Evolutionary conservation across 2,113 vertebrate genomes (phyloP), one percentile per base, ranked within the genome.

Genomic region (Dasyornis broadbenti): DNA sequence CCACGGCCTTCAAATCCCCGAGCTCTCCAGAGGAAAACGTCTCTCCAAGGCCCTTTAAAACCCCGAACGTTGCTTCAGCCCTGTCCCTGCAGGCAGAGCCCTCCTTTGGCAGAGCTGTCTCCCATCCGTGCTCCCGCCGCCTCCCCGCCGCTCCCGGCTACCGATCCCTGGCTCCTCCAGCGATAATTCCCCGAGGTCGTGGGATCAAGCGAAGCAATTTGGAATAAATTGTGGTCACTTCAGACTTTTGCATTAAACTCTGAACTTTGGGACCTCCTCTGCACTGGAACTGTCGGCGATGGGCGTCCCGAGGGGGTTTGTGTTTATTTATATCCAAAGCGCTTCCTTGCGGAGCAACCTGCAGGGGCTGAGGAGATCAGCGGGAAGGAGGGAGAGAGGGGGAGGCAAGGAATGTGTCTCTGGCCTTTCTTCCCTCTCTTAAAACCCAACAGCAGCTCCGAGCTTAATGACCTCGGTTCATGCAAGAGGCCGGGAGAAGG

Each of bases 131-230:
- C 23, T 90, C 73, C 60, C 9, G 30, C 57, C 57, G 76, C 50
- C 39, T 88, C 23, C 77, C 88, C 20, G 1, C 15, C 1, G 49
- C 93, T 94, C 73, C 86, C 6, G 3, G 85, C 52, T 31, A 80
- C 89, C 4, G 54, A 95, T 92, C 78, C 71, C 40, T n/a, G 30
- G 42, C 88, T 57, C 80, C 90, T 63, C 40, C 4, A 6, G 75
- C 11, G 89, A 95, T 96, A 92, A 97, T 94, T 96, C 69, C 86
- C 82, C 1, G 8, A 65, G 96, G 91, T 94, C 92, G 1, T 8
- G 0, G 1, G 63, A 92, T 96, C 95, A 97, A 97, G 79, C 5
- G 37, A 96, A 97, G 90, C 95, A 97, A 97, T 97, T 94, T 94
- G 81, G 92, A 95, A 85, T 71, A 96, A 94, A 95, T 76, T 91